These are phyloP conservation scores for Hirtodrosophila cameraria DNA, from an alignment of 2,888 invertebrate genomes.

Conservation along the genomic window DNA sequence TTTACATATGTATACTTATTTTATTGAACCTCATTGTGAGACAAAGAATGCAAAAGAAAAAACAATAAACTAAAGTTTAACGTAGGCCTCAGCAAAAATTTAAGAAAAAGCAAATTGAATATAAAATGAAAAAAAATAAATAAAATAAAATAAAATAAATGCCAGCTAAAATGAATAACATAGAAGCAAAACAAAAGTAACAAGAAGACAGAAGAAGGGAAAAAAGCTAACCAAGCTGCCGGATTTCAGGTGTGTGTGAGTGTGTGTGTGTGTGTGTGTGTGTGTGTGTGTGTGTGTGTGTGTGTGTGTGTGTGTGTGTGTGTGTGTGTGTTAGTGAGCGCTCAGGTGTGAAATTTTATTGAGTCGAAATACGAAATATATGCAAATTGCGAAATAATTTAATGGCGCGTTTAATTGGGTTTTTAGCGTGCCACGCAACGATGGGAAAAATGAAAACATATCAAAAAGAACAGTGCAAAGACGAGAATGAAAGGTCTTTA, in stretches of 20 bases:
- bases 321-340: slow-evolving; percentile 40
- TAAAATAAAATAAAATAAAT: slow-evolving; percentile 49
- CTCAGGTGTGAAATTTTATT: slow-evolving; percentile 78
- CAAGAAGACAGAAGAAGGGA: slow-evolving; percentile 1
- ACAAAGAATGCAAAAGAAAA: not conserved
- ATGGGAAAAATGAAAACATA: slow-evolving; percentile 55
- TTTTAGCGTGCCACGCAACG: slow-evolving; percentile 67
- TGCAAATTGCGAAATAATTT: slow-evolving; percentile 78
- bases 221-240: slow-evolving; percentile 14
- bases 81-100: too few species aligned
- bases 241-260: slow-evolving; percentile 27
- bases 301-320: slow-evolving; percentile 30
- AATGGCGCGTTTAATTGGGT: slow-evolving; percentile 79
- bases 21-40: not conserved
- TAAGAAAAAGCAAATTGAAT: slow-evolving; percentile 15
- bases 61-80: not conserved
- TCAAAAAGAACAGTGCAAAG: slow-evolving; percentile 26
- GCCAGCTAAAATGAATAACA: slow-evolving; percentile 39
- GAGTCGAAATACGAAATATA: slow-evolving; percentile 78
- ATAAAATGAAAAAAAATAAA: slow-evolving; percentile 23
- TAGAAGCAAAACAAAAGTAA: slow-evolving; percentile 25
- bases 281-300: slow-evolving; percentile 28
- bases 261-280: slow-evolving; percentile 27
- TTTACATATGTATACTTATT: too few species aligned
- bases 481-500: not conserved